Conservation (phyloP, 2,797 vertebrate species). For the Ciconia nigra region DNA sequence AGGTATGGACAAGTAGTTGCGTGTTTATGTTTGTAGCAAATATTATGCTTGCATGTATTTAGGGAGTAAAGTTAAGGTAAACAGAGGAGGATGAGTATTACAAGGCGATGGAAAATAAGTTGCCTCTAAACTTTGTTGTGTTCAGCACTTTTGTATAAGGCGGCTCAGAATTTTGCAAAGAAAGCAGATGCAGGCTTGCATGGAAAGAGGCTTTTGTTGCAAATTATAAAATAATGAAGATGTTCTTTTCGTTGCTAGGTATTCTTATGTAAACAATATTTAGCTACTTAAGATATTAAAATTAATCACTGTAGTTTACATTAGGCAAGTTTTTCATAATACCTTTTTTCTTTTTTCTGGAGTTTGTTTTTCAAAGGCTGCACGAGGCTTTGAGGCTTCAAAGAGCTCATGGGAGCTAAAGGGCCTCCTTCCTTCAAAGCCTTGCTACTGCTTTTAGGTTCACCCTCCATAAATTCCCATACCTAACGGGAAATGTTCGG, state of each 20-base stretch:
- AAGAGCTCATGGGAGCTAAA: background rate
- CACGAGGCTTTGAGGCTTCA: background rate
- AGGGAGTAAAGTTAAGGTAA: background rate
- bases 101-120: background rate
- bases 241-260: background rate
- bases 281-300: background rate
- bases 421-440: background rate
- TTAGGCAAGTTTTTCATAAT: background rate
- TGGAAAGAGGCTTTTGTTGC: background rate
- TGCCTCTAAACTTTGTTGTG: background rate
- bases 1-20: background rate
- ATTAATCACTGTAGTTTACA: background rate
- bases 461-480: background rate
- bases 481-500: rapidly evolving
- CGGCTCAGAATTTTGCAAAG: background rate
- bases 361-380: background rate
- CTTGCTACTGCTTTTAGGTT: background rate
- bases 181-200: background rate
- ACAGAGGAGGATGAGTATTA: background rate
- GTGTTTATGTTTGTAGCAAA: background rate
- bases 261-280: background rate
- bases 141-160: background rate
- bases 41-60: background rate
- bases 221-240: background rate
- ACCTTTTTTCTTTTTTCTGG: background rate